A percentile compares a stretch with the other conserved stretches of the same genome.
These are phyloP conservation scores for Laupala kohalensis DNA, from an alignment of 1,140 invertebrate genomes.

Conservation along the genomic window DNA sequence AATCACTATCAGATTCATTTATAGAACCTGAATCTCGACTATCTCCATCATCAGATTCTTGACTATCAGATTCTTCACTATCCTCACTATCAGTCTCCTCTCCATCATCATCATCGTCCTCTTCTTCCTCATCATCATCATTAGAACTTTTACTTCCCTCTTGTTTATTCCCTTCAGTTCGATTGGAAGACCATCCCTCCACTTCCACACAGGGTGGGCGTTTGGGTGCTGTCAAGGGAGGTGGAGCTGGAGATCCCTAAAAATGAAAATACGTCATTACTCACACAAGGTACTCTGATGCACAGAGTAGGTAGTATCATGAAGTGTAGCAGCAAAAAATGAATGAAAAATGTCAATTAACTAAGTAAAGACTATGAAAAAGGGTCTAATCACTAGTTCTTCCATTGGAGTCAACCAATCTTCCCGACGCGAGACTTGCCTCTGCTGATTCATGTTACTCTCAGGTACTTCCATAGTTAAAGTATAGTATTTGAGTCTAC, in stretches of 20 bases:
- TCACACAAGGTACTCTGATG: background rate
- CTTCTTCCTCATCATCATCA: constrained; percentile 9
- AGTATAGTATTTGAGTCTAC: too few species aligned
- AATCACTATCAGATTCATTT: constrained; percentile 12
- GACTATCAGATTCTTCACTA: constrained; percentile 9
- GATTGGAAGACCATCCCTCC: background rate
- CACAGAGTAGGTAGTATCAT: background rate
- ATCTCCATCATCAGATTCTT: constrained; percentile 14
- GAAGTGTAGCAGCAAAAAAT: background rate
- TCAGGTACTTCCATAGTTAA: too few species aligned
- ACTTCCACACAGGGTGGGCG: constrained; percentile 14
- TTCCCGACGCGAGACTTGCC: too few species aligned
- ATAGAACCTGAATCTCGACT: constrained; percentile 12
- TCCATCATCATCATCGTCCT: constrained; percentile 16
- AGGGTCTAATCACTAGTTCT: too few species aligned
- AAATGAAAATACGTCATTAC: background rate
- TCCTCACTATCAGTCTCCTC: constrained; percentile 13
- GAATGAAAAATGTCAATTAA: too few species aligned
- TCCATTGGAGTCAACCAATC: too few species aligned
- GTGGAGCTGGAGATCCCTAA: constrained; percentile 21
- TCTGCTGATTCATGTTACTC: too few species aligned
- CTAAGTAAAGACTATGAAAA: too few species aligned
- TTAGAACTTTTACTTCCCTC: constrained; percentile 9
- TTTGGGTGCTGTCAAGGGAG: constrained; percentile 18
- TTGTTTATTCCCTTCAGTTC: constrained; percentile 13